A percentile compares a stretch with the other conserved stretches of the same genome.
phyloP scores from a whole-genome alignment of 2,888 invertebrate genomes.

The Mycalesis mineus region DNA sequence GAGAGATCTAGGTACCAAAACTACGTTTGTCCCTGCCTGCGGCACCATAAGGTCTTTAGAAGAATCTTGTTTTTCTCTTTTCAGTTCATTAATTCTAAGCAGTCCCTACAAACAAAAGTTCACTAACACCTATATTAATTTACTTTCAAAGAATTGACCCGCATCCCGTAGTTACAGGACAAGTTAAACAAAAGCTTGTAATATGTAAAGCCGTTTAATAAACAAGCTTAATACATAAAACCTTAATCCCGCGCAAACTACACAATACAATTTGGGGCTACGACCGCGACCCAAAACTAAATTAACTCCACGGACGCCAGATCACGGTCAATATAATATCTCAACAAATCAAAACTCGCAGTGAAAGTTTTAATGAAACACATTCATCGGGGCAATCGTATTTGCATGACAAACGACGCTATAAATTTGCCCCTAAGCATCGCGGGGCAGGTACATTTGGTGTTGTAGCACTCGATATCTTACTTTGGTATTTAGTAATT shows the following conservation, averaged over 20 bases:
- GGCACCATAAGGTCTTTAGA: no score
- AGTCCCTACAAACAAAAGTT: no score
- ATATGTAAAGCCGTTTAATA: not conserved
- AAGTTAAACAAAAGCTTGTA: no score
- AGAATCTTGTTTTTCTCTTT: no score
- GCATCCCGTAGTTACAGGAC: not conserved
- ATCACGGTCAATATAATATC: slow-evolving; percentile 16
- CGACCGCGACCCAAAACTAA: slow-evolving; percentile 4
- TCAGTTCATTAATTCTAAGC: no score
- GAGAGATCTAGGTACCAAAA: no score
- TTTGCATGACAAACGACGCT: slow-evolving; percentile 41
- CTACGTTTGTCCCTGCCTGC: no score
- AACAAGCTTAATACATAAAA: not conserved
- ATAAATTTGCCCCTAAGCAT: slow-evolving; percentile 32
- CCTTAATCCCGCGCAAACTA: not conserved
- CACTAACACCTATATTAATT: not conserved
- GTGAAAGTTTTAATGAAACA: slow-evolving; percentile 40
- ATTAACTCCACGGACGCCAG: slow-evolving; percentile 8
- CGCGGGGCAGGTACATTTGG: not conserved
- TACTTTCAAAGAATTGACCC: not conserved
- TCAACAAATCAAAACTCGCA: slow-evolving; percentile 24
- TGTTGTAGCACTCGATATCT: no score
- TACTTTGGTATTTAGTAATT: no score
- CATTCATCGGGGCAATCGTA: slow-evolving; percentile 32
- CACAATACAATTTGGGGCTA: not conserved